A percentile compares a stretch with the other conserved stretches of the same genome.
Conservation (phyloP, 1,140 invertebrate species). For the Atta texana region DNA sequence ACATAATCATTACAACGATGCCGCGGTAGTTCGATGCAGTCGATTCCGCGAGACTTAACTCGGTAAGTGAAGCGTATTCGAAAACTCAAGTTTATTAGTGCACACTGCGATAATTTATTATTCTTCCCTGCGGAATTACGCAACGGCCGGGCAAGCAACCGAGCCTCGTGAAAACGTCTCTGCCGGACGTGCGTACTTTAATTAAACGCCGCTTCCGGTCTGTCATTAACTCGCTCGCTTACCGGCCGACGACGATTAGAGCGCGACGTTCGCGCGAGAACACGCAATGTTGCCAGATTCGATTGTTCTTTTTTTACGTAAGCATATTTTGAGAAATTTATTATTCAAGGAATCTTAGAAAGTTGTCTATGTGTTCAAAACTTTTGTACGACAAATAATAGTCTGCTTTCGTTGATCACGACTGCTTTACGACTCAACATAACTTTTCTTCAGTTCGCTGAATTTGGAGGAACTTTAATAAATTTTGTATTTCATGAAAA, state of each 20-base stretch:
- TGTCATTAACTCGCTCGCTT: conserved; percentile 75
- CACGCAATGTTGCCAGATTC: conserved; percentile 27
- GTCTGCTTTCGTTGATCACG: neutral
- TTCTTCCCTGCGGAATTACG: conserved; percentile 64
- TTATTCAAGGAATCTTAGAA: neutral
- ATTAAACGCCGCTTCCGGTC: conserved; percentile 78
- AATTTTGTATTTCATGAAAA: neutral
- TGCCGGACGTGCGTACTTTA: conserved; percentile 79
- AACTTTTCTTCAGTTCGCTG: neutral
- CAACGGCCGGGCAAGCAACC: conserved; percentile 60
- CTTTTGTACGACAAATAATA: neutral
- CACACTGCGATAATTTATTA: conserved; percentile 52
- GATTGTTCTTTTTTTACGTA: neutral
- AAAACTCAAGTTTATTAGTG: conserved; percentile 39
- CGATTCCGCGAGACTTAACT: conserved; percentile 21
- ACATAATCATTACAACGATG: conserved; percentile 36
- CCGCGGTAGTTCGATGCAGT: conserved; percentile 25
- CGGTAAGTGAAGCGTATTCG: neutral
- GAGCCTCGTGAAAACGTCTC: conserved; percentile 76
- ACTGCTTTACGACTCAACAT: neutral
- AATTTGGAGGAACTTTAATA: neutral
- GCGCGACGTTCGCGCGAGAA: conserved; percentile 53
- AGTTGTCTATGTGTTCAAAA: neutral
- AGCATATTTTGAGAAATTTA: neutral
- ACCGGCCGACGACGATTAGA: conserved; percentile 70